Conservation (phyloP, 2,888 invertebrate species). For the Brachylomia viminalis region DNA sequence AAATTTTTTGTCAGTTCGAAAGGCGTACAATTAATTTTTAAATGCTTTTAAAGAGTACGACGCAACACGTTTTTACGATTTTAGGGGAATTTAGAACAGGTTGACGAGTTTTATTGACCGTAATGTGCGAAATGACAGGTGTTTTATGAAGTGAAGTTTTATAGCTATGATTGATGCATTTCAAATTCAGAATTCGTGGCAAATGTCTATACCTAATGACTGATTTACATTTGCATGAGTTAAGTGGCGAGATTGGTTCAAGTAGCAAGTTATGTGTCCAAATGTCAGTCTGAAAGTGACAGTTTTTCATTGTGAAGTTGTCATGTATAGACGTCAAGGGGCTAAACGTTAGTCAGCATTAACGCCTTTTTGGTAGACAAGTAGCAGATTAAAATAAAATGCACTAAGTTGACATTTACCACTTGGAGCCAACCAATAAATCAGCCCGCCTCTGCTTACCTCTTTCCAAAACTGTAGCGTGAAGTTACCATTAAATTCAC, state of each 20-base stretch:
- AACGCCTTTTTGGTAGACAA: neutral
- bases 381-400: neutral
- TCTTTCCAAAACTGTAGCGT: neutral
- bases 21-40: conserved; percentile 73
- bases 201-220: too few relatives aligned
- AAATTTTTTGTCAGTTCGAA: conserved; percentile 68
- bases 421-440: neutral
- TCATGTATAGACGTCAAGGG: neutral
- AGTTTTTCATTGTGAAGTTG: neutral
- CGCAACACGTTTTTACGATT: conserved; percentile 41
- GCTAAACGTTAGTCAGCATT: neutral
- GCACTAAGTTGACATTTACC: neutral
- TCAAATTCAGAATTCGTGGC: neutral
- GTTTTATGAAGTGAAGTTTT: conserved; percentile 6
- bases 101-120: conserved; percentile 14
- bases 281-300: neutral
- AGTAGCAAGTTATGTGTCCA: neutral
- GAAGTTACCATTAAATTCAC: conserved; percentile 17
- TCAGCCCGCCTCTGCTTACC: neutral
- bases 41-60: conserved; percentile 56
- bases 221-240: neutral
- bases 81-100: conserved; percentile 21
- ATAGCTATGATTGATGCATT: neutral
- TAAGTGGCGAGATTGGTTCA: too few relatives aligned
- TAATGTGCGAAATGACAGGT: conserved; percentile 17